Evolutionary conservation across 37 sponge, comb jelly and placozoan species (phyloP).

Genomic region (Bolinopsis microptera): DNA sequence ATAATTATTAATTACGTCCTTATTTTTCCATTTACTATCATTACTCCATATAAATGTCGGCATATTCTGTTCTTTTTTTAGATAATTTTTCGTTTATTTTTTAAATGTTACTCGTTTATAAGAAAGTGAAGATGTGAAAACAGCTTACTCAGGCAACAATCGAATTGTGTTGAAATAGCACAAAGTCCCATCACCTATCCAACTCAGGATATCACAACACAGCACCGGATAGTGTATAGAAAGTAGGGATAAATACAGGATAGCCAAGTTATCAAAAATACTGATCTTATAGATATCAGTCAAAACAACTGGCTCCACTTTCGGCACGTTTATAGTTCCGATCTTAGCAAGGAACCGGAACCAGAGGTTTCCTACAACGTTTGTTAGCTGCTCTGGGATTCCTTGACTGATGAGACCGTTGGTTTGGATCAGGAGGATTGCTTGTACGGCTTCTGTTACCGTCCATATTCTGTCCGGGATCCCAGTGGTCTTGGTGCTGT

Average conservation of each 20-base stretch:
- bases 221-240: not conserved
- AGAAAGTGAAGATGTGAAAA: no score
- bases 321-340: not conserved
- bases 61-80: no score
- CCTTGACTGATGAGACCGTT: not conserved
- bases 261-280: conserved; percentile 14
- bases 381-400: not conserved
- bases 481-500: not conserved
- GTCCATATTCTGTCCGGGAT: conserved; percentile 40
- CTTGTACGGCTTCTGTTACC: conserved; percentile 9
- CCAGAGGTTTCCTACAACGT: conserved; percentile 29
- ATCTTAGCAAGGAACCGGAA: conserved; percentile 34
- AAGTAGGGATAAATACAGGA: conserved; percentile 6
- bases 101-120: no score
- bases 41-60: no score
- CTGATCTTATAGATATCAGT: conserved; percentile 7
- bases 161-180: conserved; percentile 11
- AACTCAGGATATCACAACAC: not conserved
- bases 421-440: not conserved
- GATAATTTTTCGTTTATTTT: no score
- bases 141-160: not conserved
- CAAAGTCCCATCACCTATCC: not conserved
- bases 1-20: no score
- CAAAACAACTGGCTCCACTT: not conserved
- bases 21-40: no score